These are phyloP conservation scores for Thereuonema tuberculata DNA, from an alignment of 1,140 invertebrate species.

Conservation along the genomic window DNA sequence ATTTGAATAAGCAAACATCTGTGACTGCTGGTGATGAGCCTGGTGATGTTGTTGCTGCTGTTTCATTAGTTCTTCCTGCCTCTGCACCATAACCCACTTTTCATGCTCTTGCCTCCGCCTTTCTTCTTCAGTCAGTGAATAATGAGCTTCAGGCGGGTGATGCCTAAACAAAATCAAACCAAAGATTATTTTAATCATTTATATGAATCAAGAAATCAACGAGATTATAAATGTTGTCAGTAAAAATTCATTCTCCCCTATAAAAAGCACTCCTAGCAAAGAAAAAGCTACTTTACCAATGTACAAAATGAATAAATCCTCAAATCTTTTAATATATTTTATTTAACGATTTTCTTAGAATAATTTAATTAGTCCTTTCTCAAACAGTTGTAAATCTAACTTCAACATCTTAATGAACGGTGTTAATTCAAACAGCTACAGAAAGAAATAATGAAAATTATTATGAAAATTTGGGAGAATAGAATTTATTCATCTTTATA, in stretches of 20 bases:
- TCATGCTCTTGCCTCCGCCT: slow-evolving; percentile 23
- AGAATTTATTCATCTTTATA: too few species aligned
- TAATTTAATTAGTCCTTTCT: not conserved
- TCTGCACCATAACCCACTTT: slow-evolving; percentile 25
- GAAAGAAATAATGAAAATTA: too few species aligned
- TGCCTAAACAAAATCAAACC: not conserved
- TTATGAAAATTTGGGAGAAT: too few species aligned
- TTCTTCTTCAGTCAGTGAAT: slow-evolving; percentile 14
- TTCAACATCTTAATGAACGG: not conserved
- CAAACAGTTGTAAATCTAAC: not conserved
- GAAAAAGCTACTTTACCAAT: not conserved
- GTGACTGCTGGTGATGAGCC: too few species aligned
- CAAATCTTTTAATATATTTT: not conserved
- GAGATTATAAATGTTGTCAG: not conserved
- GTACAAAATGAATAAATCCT: not conserved
- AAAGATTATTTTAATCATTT: not conserved
- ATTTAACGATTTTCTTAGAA: too few species aligned
- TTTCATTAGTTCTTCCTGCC: too few species aligned
- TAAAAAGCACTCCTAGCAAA: not conserved
- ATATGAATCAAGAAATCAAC: not conserved
- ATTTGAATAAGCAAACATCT: not conserved
- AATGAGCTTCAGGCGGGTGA: too few species aligned
- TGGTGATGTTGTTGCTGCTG: slow-evolving; percentile 29
- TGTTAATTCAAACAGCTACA: too few species aligned
- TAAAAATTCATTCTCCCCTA: too few species aligned